phyloP scores from a whole-genome alignment of 2,888 invertebrate species.

The Folsomia manolachei region DNA sequence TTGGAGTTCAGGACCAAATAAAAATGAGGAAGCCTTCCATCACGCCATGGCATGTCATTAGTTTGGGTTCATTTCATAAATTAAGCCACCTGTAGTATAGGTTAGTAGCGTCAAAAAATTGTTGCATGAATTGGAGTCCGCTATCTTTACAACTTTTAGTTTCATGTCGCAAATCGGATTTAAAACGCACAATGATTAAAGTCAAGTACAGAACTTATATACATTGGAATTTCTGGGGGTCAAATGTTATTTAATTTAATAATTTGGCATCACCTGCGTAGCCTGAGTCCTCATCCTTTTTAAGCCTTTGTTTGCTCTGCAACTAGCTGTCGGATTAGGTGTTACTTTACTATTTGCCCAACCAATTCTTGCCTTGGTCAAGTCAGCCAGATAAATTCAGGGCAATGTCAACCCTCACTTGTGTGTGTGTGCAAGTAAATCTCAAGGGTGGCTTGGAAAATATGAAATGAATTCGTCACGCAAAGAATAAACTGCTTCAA shows the following conservation, averaged over 20 bases:
- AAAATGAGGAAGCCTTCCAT: neutral
- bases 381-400: neutral
- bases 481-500: neutral
- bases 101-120: too few species aligned
- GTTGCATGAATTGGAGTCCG: neutral
- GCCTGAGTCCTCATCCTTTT: neutral
- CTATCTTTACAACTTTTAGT: neutral
- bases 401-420: neutral
- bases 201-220: too few species aligned
- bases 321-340: too few species aligned
- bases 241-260: neutral
- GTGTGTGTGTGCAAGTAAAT: neutral
- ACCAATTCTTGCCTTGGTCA: neutral
- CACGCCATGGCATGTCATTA: too few species aligned
- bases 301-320: neutral
- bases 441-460: neutral
- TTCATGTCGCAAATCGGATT: neutral
- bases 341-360: too few species aligned
- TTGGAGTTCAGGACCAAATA: neutral
- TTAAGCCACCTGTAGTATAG: neutral
- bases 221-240: neutral
- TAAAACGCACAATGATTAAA: neutral
- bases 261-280: neutral
- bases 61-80: too few species aligned
- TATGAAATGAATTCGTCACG: neutral